phyloP scores from a whole-genome alignment of 2,797 vertebrate genomes.

The Arnoldichthys spilopterus region DNA sequence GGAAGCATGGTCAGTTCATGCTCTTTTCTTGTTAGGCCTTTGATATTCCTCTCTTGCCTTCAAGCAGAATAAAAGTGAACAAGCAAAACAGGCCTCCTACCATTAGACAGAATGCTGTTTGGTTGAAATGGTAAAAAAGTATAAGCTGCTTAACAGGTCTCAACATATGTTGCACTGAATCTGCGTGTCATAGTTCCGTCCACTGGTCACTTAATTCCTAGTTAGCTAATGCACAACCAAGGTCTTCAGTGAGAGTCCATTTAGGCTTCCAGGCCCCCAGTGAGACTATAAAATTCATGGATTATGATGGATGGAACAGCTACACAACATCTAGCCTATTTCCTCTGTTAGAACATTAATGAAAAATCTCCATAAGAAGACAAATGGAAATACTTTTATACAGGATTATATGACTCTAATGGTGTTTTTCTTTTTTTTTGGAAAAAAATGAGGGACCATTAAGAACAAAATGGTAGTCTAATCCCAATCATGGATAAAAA shows the following conservation, averaged over 20 bases:
- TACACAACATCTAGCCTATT: slow-evolving; percentile 53
- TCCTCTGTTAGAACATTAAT: slow-evolving; percentile 77
- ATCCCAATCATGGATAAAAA: slow-evolving; percentile 73
- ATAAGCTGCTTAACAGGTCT: slow-evolving; percentile 78
- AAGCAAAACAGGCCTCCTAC: slow-evolving; percentile 51
- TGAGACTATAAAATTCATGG: slow-evolving; percentile 53
- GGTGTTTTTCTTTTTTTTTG: slow-evolving; percentile 69
- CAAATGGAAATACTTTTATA: slow-evolving; percentile 77
- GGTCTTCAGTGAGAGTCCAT: slow-evolving; percentile 55
- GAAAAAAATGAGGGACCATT: slow-evolving; percentile 54
- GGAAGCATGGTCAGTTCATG: slow-evolving; percentile 74
- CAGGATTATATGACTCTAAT: slow-evolving; percentile 82
- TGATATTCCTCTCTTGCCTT: slow-evolving; percentile 30
- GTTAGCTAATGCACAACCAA: slow-evolving; percentile 73
- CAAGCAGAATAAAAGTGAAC: slow-evolving; percentile 36
- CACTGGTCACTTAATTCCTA: slow-evolving; percentile 73
- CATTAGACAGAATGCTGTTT: slow-evolving; percentile 73
- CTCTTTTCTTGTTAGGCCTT: slow-evolving; percentile 67
- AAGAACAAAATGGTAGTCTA: slow-evolving; percentile 70
- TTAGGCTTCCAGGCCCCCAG: slow-evolving; percentile 45
- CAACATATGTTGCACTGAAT: slow-evolving; percentile 77
- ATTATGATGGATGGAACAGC: slow-evolving; percentile 58
- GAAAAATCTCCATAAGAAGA: slow-evolving; percentile 82
- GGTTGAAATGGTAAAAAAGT: slow-evolving; percentile 69
- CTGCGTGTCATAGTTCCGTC: slow-evolving; percentile 64